Evolutionary conservation across 2,888 invertebrate species (phyloP).

Genomic region (Chrysopilus asiliformis): DNA sequence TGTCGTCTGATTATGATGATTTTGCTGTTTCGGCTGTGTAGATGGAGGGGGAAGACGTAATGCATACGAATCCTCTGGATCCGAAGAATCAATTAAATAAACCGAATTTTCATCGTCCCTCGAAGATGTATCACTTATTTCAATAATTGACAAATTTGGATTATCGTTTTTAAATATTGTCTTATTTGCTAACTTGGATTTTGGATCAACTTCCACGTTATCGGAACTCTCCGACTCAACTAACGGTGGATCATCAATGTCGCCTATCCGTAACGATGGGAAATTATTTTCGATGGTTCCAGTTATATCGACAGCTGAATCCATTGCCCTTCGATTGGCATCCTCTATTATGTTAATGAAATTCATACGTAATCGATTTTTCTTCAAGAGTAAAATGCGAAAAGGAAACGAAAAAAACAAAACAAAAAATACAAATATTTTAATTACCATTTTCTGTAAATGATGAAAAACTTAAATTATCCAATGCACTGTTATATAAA

Average conservation of each 20-base stretch:
- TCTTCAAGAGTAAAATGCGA: no score
- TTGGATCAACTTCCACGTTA: conserved; percentile 32
- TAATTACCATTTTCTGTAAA: conserved; percentile 25
- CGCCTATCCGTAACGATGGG: conserved; percentile 19
- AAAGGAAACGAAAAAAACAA: no score
- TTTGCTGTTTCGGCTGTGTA: no score
- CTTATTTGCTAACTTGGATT: conserved; percentile 34
- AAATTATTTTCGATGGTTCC: conserved; percentile 13
- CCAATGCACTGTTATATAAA: conserved; percentile 29
- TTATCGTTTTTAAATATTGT: conserved; percentile 35
- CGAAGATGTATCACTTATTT: conserved; percentile 30
- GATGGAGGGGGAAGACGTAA: neutral
- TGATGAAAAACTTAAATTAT: conserved; percentile 24
- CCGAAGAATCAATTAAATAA: conserved; percentile 27
- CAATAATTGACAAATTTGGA: conserved; percentile 37
- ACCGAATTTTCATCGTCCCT: conserved; percentile 26
- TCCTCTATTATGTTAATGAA: no score
- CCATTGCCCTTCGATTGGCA: neutral
- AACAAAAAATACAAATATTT: no score
- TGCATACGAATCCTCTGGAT: conserved; percentile 20
- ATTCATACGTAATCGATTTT: no score
- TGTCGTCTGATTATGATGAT: no score
- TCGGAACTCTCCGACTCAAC: conserved; percentile 31
- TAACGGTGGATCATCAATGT: conserved; percentile 20
- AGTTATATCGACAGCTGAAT: conserved; percentile 19